Evolutionary conservation across 2,113 vertebrate genomes (phyloP).

Genomic region (Prionailurus viverrinus): DNA sequence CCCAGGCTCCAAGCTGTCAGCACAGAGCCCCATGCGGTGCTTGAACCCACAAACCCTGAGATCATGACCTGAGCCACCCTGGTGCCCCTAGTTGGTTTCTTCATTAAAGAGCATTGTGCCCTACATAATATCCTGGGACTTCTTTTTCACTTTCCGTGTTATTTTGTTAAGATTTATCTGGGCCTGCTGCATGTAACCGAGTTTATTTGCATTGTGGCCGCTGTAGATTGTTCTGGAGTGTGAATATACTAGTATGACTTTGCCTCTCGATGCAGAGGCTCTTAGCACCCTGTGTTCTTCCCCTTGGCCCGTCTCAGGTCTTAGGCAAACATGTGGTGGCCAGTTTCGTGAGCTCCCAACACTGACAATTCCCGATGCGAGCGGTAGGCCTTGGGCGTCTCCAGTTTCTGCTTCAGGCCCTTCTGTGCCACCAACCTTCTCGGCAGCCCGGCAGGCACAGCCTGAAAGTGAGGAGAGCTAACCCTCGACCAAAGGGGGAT

Average conservation of each 20-base stretch:
- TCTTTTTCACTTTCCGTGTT: neutral
- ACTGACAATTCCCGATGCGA: neutral
- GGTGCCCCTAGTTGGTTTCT: neutral
- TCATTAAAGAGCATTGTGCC: neutral
- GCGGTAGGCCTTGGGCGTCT: neutral
- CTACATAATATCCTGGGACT: neutral
- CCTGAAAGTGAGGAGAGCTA: neutral
- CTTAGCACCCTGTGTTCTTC: neutral
- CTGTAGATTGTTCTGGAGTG: neutral
- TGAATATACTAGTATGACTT: neutral
- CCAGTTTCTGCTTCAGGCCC: neutral
- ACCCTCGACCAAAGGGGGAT: neutral
- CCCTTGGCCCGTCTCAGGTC: neutral
- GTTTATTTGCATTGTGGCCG: neutral
- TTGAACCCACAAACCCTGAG: too few species aligned
- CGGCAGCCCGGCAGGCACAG: neutral
- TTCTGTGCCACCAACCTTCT: neutral
- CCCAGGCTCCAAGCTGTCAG: too few species aligned
- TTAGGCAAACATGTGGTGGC: neutral
- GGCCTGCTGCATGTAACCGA: neutral
- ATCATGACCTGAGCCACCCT: too few species aligned
- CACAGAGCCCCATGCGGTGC: too few species aligned
- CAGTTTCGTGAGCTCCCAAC: neutral
- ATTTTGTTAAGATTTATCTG: neutral
- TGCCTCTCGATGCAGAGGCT: neutral